Conservation (phyloP, 2,888 invertebrate genomes). For the Leptogaster cylindrica region DNA sequence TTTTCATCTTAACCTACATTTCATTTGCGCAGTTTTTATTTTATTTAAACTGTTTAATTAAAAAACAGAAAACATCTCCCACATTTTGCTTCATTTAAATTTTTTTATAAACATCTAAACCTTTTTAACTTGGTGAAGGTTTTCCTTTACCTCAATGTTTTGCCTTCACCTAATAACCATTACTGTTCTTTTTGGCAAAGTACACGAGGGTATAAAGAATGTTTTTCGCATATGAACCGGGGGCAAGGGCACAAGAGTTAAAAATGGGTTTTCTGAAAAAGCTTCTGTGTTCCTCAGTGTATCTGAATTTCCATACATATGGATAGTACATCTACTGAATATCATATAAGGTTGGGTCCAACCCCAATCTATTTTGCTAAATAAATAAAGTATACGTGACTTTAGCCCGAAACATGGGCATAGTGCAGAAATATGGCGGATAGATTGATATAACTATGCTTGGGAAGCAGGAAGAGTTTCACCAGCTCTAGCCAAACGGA, state of each 20-base stretch:
- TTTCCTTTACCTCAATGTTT: constrained; percentile 31
- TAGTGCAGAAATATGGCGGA: constrained; percentile 38
- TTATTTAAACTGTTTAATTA: too few relatives aligned
- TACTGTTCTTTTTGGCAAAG: constrained; percentile 6
- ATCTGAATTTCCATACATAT: constrained; percentile 41
- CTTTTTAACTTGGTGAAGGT: too few relatives aligned
- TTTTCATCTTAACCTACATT: too few relatives aligned
- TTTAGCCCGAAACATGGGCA: constrained; percentile 42
- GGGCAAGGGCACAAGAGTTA: background rate
- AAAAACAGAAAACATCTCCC: too few relatives aligned
- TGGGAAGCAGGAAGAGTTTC: background rate
- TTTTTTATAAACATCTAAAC: too few relatives aligned
- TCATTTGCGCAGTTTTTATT: too few relatives aligned
- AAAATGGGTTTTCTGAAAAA: constrained; percentile 6
- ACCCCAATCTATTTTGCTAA: constrained; percentile 48
- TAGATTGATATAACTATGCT: constrained; percentile 33
- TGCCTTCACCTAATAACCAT: constrained; percentile 23
- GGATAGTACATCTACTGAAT: constrained; percentile 39
- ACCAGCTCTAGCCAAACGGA: background rate
- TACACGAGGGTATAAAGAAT: constrained; percentile 32
- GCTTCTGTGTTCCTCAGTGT: background rate
- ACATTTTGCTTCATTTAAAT: too few relatives aligned
- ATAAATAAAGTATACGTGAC: constrained; percentile 49
- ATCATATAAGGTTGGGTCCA: constrained; percentile 41
- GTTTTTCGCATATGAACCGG: constrained; percentile 10